Base-by-base conservation (phyloP, 2,888 invertebrate genomes). In the Vesta saturnalis region DNA sequence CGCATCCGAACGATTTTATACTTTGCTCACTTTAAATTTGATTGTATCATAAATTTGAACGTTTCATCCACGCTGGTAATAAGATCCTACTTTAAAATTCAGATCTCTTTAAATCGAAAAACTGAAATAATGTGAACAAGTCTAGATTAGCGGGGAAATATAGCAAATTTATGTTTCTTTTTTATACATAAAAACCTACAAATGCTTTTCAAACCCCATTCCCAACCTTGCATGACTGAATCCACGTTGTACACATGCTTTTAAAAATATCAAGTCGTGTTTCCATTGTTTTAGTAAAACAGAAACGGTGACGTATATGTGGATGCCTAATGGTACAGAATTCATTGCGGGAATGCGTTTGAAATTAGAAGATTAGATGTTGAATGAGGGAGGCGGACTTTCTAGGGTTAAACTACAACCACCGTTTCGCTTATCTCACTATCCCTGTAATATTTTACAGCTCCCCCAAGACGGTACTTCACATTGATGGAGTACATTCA, bases 361-460 rank as follows among this genome's bases (percentile, higher is more conserved):
- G 67, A 67, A 70, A 67, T 66, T 66, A 67, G 70, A 65, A 67
- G 72, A 73, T 73, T 73, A 72, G 69, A 72, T 70, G 63, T 56
- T 54, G 64, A 64, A 67, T 58, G 57, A 57, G 67, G 61, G 59
- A 55, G 64, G 67, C 52, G 67, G 60, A 35, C 52, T 49, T 46
- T 49, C 14, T 59, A 59, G 63, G 68, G 65, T 64, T 62, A 58
- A 68, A 55, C 65, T 67, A 56, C 60, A 54, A 57, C 60, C 63
- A 60, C 47, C 64, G 67, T 67, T 62, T 47, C 60, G 71, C 69
- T 73, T 71, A 71, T 71, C 70, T 71, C 73, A 66, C 68, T 59
- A 63, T 59, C 59, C 66, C 60, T 46, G 66, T 64, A 66, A 72
- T 70, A 70, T 70, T 70, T 70, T 64, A 68, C 68, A 60, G 70